Evolutionary conservation across 2,797 vertebrate genomes (phyloP).

Genomic region (Lycodopsis pacificus): DNA sequence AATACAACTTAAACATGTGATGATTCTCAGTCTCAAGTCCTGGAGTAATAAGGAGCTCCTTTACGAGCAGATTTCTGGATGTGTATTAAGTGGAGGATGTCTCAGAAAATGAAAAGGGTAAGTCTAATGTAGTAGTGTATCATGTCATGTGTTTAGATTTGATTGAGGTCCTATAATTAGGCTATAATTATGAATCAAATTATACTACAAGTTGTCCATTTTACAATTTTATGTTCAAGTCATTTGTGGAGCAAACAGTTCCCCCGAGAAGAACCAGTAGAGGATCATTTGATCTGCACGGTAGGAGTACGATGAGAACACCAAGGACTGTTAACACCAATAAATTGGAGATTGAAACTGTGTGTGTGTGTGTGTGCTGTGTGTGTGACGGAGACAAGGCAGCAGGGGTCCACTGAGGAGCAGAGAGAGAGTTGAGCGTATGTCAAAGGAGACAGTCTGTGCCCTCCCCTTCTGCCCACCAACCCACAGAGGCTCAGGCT

Average conservation of each 20-base stretch:
- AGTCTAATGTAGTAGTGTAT: background rate
- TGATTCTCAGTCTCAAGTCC: background rate
- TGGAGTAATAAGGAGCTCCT: background rate
- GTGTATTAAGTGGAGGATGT: background rate
- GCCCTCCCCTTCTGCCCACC: conserved; percentile 49
- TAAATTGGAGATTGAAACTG: conserved; percentile 11
- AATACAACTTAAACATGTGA: background rate
- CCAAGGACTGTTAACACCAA: conserved; percentile 8
- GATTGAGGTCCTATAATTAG: background rate
- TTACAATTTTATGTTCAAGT: background rate
- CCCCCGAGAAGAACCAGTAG: background rate
- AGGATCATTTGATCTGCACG: background rate
- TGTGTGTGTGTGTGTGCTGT: background rate
- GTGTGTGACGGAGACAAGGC: conserved; percentile 64
- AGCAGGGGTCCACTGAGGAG: conserved; percentile 66
- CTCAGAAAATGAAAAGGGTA: background rate
- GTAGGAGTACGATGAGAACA: background rate
- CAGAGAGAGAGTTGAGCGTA: conserved; percentile 49
- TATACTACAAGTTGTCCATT: background rate
- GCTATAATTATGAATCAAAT: background rate
- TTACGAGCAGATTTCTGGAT: too few relatives aligned
- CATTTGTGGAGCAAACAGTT: background rate
- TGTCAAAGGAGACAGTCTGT: conserved; percentile 64
- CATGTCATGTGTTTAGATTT: background rate
- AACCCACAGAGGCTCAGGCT: conserved; percentile 56